These are phyloP conservation scores for Acleris laterana DNA, from an alignment of 2,888 invertebrate genomes.

Conservation along the genomic window DNA sequence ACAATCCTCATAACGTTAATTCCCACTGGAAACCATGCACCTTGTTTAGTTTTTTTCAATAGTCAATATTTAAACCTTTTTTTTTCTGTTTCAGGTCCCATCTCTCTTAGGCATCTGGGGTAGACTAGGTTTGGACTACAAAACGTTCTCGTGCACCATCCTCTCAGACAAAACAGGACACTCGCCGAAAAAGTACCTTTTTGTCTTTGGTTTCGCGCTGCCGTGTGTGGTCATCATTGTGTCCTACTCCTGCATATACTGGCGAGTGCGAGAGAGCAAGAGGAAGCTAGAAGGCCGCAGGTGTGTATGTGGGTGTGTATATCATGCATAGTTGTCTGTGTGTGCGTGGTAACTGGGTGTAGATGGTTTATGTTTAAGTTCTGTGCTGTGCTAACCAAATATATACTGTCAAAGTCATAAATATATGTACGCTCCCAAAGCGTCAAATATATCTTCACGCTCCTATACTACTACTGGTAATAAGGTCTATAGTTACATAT, in stretches of 20 bases:
- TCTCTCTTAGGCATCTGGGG: conserved; percentile 94
- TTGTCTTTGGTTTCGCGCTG: conserved; percentile 91
- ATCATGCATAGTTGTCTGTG: conserved; percentile 53
- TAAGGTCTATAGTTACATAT: too few species aligned
- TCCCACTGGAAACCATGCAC: too few species aligned
- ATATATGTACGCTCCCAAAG: too few species aligned
- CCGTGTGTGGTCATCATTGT: conserved; percentile 94
- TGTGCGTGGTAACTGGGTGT: conserved; percentile 45
- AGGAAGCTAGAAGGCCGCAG: conserved; percentile 89
- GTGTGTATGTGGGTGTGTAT: conserved; percentile 82
- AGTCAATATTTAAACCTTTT: not conserved
- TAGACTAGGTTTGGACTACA: conserved; percentile 89
- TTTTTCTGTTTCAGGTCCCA: conserved; percentile 85
- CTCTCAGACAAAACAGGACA: conserved; percentile 88
- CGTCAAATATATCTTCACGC: too few species aligned
- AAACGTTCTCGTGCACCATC: conserved; percentile 95
- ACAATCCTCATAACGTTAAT: too few species aligned
- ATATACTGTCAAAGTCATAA: too few species aligned
- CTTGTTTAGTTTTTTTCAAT: too few species aligned
- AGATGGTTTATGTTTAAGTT: conserved; percentile 29
- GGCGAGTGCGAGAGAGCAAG: conserved; percentile 90
- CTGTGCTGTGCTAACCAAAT: not conserved
- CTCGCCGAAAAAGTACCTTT: conserved; percentile 93
- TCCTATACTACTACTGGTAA: too few species aligned
- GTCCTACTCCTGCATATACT: conserved; percentile 94